A percentile compares a stretch with the other conserved stretches of the same genome.
Evolutionary conservation across 2,113 vertebrate species (phyloP).

Genomic region (Paradisaea rubra): DNA sequence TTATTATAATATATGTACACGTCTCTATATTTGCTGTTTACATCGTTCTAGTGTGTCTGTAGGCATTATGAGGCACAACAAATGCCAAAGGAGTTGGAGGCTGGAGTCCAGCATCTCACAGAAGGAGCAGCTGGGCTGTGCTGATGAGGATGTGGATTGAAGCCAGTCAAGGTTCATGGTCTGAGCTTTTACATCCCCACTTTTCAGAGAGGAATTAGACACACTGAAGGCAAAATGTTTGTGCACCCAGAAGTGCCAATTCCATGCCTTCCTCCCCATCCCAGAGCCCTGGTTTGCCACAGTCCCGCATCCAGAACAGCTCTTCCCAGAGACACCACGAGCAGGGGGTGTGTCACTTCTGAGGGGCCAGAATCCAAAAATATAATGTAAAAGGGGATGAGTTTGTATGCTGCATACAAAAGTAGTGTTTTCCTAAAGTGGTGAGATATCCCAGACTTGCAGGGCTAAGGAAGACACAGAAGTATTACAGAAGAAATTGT

Average conservation of each 20-base stretch:
- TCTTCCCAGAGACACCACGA: not conserved
- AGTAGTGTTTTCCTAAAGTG: not conserved
- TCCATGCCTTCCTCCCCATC: not conserved
- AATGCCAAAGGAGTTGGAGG: not conserved
- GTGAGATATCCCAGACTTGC: not conserved
- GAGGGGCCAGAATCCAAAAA: not conserved
- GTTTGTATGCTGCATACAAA: not conserved
- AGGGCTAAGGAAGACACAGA: not conserved
- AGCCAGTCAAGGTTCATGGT: not conserved
- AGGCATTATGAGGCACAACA: not conserved
- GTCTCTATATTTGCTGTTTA: not conserved
- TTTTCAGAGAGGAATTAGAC: not conserved
- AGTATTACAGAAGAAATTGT: not conserved
- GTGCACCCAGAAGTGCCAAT: not conserved
- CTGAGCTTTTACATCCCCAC: not conserved
- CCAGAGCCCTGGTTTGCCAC: not conserved
- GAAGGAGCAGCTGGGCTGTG: not conserved
- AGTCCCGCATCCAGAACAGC: not conserved
- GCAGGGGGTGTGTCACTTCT: not conserved
- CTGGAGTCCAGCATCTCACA: not conserved
- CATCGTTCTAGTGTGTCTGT: not conserved
- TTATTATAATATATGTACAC: not conserved
- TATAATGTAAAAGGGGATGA: not conserved
- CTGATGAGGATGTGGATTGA: not conserved
- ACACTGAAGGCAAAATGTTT: not conserved